phyloP scores from a whole-genome alignment of 1,140 invertebrate genomes.

The Homalodisca vitripennis region DNA sequence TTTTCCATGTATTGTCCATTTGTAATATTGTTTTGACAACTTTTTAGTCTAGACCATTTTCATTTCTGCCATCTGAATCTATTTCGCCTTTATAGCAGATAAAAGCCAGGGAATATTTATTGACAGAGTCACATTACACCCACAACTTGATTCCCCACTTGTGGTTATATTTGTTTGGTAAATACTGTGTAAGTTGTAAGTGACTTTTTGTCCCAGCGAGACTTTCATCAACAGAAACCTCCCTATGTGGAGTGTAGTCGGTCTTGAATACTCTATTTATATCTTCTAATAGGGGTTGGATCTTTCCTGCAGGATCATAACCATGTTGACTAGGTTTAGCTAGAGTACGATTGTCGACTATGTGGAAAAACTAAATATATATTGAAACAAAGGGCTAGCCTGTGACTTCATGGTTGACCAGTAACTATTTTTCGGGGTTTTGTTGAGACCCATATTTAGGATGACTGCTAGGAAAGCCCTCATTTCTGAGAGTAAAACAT shows the following conservation, averaged over 20 bases:
- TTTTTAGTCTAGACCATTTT: too few relatives aligned
- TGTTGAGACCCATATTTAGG: too few relatives aligned
- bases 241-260: slow-evolving; percentile 21
- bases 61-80: too few relatives aligned
- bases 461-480: too few relatives aligned
- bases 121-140: slow-evolving; percentile 39
- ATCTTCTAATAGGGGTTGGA: background rate
- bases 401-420: too few relatives aligned
- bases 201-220: slow-evolving; percentile 40
- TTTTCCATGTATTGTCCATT: too few relatives aligned
- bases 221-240: slow-evolving; percentile 41
- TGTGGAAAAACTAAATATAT: background rate
- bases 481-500: background rate
- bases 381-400: background rate
- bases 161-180: slow-evolving; percentile 43
- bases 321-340: too few relatives aligned
- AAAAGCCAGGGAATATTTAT: slow-evolving; percentile 41
- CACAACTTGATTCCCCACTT: slow-evolving; percentile 42
- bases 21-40: too few relatives aligned
- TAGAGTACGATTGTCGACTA: background rate
- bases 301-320: too few relatives aligned
- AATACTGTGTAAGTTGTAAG: slow-evolving; percentile 40
- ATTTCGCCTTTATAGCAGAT: slow-evolving; percentile 39
- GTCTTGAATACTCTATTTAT: background rate
- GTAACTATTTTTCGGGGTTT: too few relatives aligned